Evolutionary conservation across 2,888 invertebrate genomes (phyloP), one percentile per base, ranked within the genome.

Genomic region (Spatulosminthurus flaviceps): DNA sequence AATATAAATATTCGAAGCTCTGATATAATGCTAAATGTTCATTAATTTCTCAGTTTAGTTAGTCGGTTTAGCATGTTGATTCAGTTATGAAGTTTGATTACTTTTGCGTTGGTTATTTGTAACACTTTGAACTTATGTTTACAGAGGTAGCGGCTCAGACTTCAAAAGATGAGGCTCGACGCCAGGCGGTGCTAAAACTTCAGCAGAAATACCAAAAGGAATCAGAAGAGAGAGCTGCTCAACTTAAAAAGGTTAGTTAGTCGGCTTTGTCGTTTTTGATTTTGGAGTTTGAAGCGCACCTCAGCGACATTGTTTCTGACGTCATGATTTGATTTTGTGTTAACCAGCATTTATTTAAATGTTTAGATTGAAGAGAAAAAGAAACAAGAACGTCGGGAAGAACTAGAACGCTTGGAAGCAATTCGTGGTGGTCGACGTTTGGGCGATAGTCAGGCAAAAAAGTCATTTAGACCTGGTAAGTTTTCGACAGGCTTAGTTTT

Each of bases 181-280:
- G 80, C 41, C 79, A 79, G 69, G 82, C 83, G 19, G 79, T 82
- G 4, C 75, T 77, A 61, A 74, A 79, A 69, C 76, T 84, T 28
- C 84, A 84, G 66, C 80, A 82, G 34, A 76, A 82, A 26, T 84
- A 83, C 78, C 60, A 79, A 51, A 51, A 77, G 29, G 83, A 84
- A 22, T 78, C 84, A 43, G 82, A 74, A 19, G 74, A 73, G 13
- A 79, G 79, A 42, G 83, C 84, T 61, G 82, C 79, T 28, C 79
- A 80, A 19, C 73, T 81, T 69, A 81, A 81, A 78, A 19, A 79
- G 80, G 83, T 83, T 34, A 9, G 34, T 7, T 9, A 34, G 4
- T 34, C n/a, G 9, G 16, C 78, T 7, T 72, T 67, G 29, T 60
- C n/a, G n/a, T n/a, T n/a, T n/a, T n/a, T n/a, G n/a, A n/a, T n/a